Evolutionary conservation across 2,888 invertebrate species (phyloP).

Genomic region (Diadromus collaris): DNA sequence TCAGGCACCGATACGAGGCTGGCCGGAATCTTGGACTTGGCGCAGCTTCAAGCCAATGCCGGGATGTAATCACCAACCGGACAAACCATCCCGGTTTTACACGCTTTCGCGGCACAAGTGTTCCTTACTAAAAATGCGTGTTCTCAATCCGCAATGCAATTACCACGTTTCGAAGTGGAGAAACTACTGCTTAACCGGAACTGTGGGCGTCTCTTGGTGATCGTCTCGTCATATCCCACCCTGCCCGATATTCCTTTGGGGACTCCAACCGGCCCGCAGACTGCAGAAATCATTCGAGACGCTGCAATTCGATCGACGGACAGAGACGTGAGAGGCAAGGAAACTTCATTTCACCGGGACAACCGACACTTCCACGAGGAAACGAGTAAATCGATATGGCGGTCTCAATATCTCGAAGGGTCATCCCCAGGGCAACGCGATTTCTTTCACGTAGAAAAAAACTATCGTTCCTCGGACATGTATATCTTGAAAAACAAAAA

Average conservation of each 20-base stretch:
- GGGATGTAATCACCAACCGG: too few species aligned
- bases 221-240: neutral
- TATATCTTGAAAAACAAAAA: neutral
- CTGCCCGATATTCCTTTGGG: slow-evolving; percentile 24
- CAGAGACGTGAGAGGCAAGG: slow-evolving; percentile 8
- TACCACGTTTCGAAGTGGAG: slow-evolving; percentile 30
- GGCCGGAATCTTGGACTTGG: too few species aligned
- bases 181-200: slow-evolving; percentile 10
- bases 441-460: slow-evolving; percentile 33
- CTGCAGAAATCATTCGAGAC: slow-evolving; percentile 32
- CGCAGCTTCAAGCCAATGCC: too few species aligned
- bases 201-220: slow-evolving; percentile 13
- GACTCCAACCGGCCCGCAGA: neutral
- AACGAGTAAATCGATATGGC: slow-evolving; percentile 32
- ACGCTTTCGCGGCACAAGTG: neutral
- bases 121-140: slow-evolving; percentile 3
- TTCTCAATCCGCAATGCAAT: slow-evolving; percentile 33
- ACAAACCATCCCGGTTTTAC: too few species aligned
- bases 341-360: slow-evolving; percentile 37
- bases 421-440: slow-evolving; percentile 42
- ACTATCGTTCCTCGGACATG: slow-evolving; percentile 8
- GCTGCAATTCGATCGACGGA: slow-evolving; percentile 43
- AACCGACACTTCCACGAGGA: slow-evolving; percentile 1
- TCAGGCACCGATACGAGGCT: too few species aligned
- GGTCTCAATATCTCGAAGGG: slow-evolving; percentile 41